Conservation (phyloP, 2,797 vertebrate genomes). For the Alauda arvensis region DNA sequence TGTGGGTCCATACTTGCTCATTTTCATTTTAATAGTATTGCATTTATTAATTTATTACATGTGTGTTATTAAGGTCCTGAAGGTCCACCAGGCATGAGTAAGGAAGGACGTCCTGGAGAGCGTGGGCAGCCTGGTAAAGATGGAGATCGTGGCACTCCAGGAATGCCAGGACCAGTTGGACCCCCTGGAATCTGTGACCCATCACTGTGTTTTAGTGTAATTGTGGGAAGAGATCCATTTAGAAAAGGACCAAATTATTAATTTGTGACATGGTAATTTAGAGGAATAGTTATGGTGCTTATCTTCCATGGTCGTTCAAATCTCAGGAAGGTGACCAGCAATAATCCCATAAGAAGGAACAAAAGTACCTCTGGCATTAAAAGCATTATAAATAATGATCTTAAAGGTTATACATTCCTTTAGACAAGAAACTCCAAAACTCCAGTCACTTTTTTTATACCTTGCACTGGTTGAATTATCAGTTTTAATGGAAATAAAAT, state of each 20-base stretch:
- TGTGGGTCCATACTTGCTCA: neutral
- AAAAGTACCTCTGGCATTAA: constrained; percentile 78
- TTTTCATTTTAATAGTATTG: neutral
- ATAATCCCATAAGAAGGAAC: constrained; percentile 72
- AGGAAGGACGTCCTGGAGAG: constrained; percentile 83
- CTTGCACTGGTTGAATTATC: constrained; percentile 13
- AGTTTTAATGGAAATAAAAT: constrained; percentile 30
- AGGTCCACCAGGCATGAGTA: constrained; percentile 85
- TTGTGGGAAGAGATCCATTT: constrained; percentile 88
- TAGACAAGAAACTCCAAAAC: neutral
- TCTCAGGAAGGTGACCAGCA: constrained; percentile 92
- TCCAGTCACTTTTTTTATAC: neutral
- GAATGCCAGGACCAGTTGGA: constrained; percentile 84
- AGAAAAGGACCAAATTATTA: constrained; percentile 97
- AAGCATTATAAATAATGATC: constrained; percentile 11
- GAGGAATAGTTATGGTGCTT: constrained; percentile 65
- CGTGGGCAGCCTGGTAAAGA: constrained; percentile 83
- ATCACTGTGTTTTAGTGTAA: constrained; percentile 87
- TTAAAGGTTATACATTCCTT: constrained; percentile 38
- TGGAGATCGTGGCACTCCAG: constrained; percentile 84
- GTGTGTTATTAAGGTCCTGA: constrained; percentile 79
- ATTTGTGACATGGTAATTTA: constrained; percentile 46
- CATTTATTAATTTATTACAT: neutral
- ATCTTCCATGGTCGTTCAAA: constrained; percentile 70
- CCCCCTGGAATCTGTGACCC: constrained; percentile 90